Conservation (phyloP, 2,797 vertebrate genomes). For the Ctenopoma multispine region DNA sequence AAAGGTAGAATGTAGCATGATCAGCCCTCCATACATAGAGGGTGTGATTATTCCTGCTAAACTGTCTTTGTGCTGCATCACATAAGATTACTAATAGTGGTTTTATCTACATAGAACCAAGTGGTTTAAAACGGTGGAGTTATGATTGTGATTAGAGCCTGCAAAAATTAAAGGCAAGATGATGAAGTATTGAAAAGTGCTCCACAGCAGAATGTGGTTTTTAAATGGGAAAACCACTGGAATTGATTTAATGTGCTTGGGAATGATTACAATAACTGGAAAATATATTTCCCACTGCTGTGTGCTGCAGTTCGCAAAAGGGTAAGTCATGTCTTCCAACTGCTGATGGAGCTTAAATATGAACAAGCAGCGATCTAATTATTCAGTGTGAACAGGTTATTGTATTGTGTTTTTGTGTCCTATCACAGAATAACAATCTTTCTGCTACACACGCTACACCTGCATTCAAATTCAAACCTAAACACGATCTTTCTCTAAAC, state of each 20-base stretch:
- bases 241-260: constrained; percentile 25
- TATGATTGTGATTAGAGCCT: constrained; percentile 34
- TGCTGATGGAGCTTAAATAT: neutral
- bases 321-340: too few relatives aligned
- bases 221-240: constrained; percentile 18
- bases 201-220: constrained; percentile 2
- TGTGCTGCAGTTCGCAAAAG: neutral
- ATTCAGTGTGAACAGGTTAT: neutral
- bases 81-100: constrained; percentile 31
- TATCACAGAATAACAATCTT: constrained; percentile 12
- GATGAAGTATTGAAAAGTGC: constrained; percentile 18
- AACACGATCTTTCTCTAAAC: too few relatives aligned
- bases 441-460: neutral
- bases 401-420: constrained; percentile 8
- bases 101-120: constrained; percentile 40
- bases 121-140: constrained; percentile 38
- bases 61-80: constrained; percentile 21
- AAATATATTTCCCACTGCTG: constrained; percentile 16
- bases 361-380: constrained; percentile 14
- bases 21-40: constrained; percentile 13
- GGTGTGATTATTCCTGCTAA: constrained; percentile 26
- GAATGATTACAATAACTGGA: constrained; percentile 22
- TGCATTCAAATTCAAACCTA: too few relatives aligned
- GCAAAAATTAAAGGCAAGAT: constrained; percentile 41
- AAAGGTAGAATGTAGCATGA: constrained; percentile 17